Percentiles rank a stretch among this genome's conserved stretches.
phyloP scores from a whole-genome alignment of 2,888 invertebrate genomes.

The Pyralis farinalis region DNA sequence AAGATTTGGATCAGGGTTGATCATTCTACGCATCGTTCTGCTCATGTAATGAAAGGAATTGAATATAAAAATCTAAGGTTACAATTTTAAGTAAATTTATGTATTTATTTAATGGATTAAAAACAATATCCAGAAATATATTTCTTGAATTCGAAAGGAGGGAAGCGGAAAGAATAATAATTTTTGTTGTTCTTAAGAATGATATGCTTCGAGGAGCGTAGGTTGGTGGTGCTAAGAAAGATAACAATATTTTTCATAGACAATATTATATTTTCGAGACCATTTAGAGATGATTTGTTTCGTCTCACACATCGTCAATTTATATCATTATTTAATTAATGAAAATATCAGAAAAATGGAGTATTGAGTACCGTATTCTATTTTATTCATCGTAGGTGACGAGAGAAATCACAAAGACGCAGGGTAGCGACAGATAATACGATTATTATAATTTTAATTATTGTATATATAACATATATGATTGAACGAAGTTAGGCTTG shows the following conservation, averaged over 20 bases:
- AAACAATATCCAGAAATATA: background rate
- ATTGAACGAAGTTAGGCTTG: constrained; percentile 9
- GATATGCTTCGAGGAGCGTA: constrained; percentile 22
- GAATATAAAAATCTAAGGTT: constrained; percentile 13
- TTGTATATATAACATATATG: background rate
- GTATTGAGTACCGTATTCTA: constrained; percentile 16
- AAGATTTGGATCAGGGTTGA: constrained; percentile 7
- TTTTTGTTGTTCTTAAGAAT: no score
- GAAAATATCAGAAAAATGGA: constrained; percentile 20
- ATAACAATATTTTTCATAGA: constrained; percentile 70
- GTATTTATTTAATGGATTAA: background rate
- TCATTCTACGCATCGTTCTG: constrained; percentile 14
- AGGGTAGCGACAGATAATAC: constrained; percentile 66
- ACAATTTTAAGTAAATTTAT: constrained; percentile 5
- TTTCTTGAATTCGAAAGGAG: background rate
- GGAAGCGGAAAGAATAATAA: background rate
- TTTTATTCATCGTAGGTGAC: constrained; percentile 19
- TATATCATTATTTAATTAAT: constrained; percentile 42
- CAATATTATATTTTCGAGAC: constrained; percentile 65
- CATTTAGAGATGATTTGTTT: constrained; percentile 60
- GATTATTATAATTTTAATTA: constrained; percentile 15
- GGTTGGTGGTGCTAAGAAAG: constrained; percentile 71
- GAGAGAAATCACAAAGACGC: constrained; percentile 50
- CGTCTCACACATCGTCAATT: constrained; percentile 64
- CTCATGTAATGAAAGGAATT: constrained; percentile 32